Conservation (phyloP, 2,797 vertebrate genomes). For the Acridotheres tristis region DNA sequence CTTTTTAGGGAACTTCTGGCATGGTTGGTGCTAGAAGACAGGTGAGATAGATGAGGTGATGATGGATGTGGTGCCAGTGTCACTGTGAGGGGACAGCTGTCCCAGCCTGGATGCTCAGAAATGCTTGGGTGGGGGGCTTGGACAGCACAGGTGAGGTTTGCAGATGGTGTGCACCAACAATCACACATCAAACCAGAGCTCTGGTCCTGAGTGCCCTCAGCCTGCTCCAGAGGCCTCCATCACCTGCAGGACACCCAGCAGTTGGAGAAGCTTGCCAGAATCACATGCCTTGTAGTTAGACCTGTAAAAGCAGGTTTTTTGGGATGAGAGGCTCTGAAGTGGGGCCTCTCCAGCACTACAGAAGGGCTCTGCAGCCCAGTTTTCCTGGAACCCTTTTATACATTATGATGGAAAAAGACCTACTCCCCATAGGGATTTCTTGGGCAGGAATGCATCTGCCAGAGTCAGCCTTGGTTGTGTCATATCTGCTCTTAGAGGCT, state of each 20-base stretch:
- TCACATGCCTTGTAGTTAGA: accelerated
- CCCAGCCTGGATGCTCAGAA: neutral
- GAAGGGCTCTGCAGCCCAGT: neutral
- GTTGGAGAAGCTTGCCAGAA: neutral
- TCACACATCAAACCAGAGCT: accelerated
- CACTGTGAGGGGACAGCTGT: accelerated
- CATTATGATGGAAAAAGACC: neutral
- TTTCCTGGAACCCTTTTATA: accelerated
- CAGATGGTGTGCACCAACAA: neutral
- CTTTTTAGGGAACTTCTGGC: neutral
- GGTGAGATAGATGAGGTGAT: neutral
- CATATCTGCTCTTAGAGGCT: neutral
- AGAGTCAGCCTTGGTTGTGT: neutral
- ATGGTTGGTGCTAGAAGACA: accelerated
- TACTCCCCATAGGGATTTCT: neutral
- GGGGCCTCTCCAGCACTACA: neutral
- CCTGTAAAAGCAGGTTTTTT: accelerated
- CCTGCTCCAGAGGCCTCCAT: neutral
- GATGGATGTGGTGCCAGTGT: neutral
- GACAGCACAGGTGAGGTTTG: neutral
- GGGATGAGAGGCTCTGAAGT: neutral
- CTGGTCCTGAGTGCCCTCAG: too few species aligned
- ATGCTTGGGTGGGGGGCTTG: accelerated
- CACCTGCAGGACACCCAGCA: neutral
- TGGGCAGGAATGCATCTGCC: neutral